Percentiles rank a stretch among this genome's conserved stretches.
These are phyloP conservation scores for Pygocentrus nattereri DNA, from an alignment of 2,797 vertebrate genomes.

Conservation along the genomic window DNA sequence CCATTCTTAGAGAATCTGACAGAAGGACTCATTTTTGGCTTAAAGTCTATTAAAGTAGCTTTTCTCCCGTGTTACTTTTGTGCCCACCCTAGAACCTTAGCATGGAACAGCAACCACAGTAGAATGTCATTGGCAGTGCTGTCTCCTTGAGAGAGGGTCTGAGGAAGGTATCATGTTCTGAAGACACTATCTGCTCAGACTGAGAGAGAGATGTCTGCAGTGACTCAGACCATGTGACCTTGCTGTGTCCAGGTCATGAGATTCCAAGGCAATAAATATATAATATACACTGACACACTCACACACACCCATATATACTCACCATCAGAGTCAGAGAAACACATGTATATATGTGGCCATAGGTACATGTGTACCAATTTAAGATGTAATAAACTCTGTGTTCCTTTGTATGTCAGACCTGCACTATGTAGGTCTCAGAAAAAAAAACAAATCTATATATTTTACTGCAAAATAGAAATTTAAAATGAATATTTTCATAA, in stretches of 20 bases:
- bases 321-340: not conserved
- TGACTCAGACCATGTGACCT: slow-evolving; percentile 76
- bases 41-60: not conserved
- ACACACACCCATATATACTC: not conserved
- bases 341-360: not conserved
- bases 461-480: not conserved
- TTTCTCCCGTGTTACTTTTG: slow-evolving; percentile 10
- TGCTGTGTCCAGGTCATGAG: slow-evolving; percentile 69
- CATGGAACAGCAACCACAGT: slow-evolving; percentile 30
- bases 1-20: slow-evolving; percentile 5
- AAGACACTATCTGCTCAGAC: slow-evolving; percentile 78
- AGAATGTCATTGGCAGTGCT: slow-evolving; percentile 55
- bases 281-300: slow-evolving; percentile 59
- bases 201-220: slow-evolving; percentile 70
- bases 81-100: slow-evolving; percentile 22
- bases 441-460: no score
- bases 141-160: slow-evolving; percentile 73
- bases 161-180: slow-evolving; percentile 67
- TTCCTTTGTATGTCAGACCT: no score
- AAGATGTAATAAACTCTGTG: not conserved
- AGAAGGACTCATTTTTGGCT: slow-evolving; percentile 15
- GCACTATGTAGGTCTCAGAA: no score
- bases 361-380: not conserved
- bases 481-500: not conserved
- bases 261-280: slow-evolving; percentile 67